Conservation (phyloP, 2,797 vertebrate genomes). For the Salarias fasciatus region DNA sequence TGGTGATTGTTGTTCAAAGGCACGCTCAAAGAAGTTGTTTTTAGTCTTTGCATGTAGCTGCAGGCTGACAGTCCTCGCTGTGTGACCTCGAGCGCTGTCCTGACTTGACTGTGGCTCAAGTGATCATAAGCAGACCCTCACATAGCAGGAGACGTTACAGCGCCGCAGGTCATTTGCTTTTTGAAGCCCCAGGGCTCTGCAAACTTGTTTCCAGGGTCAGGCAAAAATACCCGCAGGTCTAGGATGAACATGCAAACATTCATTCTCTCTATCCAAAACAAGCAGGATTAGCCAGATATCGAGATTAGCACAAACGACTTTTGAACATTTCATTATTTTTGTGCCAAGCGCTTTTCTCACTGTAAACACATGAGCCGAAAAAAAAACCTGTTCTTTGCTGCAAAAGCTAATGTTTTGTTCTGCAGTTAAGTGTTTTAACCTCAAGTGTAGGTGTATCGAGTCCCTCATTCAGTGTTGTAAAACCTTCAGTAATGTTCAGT, state of each 20-base stretch:
- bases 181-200: constrained; percentile 14
- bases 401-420: constrained; percentile 10
- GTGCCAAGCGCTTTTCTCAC: neutral
- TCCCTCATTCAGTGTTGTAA: neutral
- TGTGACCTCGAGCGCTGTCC: constrained; percentile 19
- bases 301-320: neutral
- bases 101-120: constrained; percentile 38
- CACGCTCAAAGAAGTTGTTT: neutral
- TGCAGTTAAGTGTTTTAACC: neutral
- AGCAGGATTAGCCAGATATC: neutral
- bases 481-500: too few relatives aligned
- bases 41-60: constrained; percentile 6
- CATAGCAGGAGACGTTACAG: constrained; percentile 38
- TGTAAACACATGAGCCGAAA: constrained; percentile 6
- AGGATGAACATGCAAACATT: neutral
- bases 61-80: constrained; percentile 6
- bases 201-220: constrained; percentile 52
- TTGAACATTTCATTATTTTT: constrained; percentile 8
- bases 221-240: neutral
- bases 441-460: neutral
- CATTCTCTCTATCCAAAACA: neutral
- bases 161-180: constrained; percentile 32
- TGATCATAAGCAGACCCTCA: constrained; percentile 23
- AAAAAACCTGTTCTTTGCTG: neutral
- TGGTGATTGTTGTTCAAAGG: neutral